Conservation (phyloP, 53 echinoderm and acorn worm species). For the Astropecten irregularis region DNA sequence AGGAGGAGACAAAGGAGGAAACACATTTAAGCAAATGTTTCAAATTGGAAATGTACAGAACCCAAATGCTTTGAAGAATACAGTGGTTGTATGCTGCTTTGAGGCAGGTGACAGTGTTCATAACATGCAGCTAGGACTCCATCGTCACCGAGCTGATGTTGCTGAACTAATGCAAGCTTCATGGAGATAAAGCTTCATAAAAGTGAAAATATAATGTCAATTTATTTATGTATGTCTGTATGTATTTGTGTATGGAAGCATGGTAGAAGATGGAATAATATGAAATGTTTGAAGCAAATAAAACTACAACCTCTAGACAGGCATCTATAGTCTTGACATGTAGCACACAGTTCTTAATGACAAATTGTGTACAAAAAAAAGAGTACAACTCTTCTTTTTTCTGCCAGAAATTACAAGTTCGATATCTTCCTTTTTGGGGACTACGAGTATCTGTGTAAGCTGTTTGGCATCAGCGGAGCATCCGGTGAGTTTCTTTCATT, state of each 20-base stretch:
- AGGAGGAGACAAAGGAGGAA: neutral
- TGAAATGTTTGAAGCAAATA: too few species aligned
- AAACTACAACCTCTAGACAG: too few species aligned
- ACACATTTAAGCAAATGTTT: slow-evolving; percentile 8
- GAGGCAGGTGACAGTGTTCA: neutral
- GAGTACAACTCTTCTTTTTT: neutral
- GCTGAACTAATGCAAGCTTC: neutral
- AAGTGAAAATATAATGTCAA: neutral
- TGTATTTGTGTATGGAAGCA: too few species aligned
- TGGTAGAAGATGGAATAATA: too few species aligned
- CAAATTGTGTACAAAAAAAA: too few species aligned
- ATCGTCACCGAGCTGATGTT: neutral
- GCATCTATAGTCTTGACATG: too few species aligned
- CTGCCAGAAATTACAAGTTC: neutral
- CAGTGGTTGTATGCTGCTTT: neutral
- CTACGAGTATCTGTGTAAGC: neutral
- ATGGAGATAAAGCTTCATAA: neutral
- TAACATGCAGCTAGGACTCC: neutral
- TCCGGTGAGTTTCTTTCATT: neutral
- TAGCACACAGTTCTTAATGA: too few species aligned
- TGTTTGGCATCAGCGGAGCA: neutral
- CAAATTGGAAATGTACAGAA: slow-evolving; percentile 6
- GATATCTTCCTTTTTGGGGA: neutral
- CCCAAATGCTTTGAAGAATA: slow-evolving; percentile 5
- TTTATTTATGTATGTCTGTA: too few species aligned